phyloP scores from a whole-genome alignment of 1,140 invertebrate genomes.

The Drosophila insularis region DNA sequence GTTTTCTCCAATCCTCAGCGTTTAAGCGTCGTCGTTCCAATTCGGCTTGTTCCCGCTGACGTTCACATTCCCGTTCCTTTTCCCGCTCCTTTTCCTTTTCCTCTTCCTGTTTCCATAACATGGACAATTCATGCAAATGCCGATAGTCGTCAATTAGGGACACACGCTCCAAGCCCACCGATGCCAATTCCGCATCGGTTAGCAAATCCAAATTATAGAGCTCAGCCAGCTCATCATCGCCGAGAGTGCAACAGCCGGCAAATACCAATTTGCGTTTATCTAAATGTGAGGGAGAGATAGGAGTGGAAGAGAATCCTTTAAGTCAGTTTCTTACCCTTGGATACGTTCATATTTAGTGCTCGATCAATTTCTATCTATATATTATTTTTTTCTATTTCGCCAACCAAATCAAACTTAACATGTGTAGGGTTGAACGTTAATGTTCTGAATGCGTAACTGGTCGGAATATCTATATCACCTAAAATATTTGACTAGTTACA shows the following conservation, averaged over 20 bases:
- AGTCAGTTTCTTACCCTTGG: background rate
- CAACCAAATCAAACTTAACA: background rate
- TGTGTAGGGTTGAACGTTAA: background rate
- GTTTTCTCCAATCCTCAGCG: background rate
- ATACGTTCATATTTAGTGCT: background rate
- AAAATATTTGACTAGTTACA: background rate
- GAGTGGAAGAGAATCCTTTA: no score
- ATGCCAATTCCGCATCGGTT: conserved; percentile 39
- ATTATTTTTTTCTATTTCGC: background rate
- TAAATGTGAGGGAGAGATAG: background rate
- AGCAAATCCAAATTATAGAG: conserved; percentile 42
- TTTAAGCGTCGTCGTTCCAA: background rate
- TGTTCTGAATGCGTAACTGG: background rate
- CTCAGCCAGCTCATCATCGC: conserved; percentile 21
- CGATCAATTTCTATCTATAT: background rate
- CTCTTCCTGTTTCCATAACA: background rate
- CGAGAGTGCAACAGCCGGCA: conserved; percentile 37
- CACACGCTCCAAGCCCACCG: conserved; percentile 31
- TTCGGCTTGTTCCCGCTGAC: background rate
- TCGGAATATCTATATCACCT: background rate
- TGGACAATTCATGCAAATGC: conserved; percentile 47
- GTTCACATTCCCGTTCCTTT: background rate
- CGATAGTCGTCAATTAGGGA: conserved; percentile 60
- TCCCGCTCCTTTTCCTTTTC: background rate
- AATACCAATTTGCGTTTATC: conserved; percentile 41